Percentiles rank a stretch among this genome's conserved stretches.
Conservation (phyloP, 1,140 invertebrate genomes). For the Lasioglossum albipes region DNA sequence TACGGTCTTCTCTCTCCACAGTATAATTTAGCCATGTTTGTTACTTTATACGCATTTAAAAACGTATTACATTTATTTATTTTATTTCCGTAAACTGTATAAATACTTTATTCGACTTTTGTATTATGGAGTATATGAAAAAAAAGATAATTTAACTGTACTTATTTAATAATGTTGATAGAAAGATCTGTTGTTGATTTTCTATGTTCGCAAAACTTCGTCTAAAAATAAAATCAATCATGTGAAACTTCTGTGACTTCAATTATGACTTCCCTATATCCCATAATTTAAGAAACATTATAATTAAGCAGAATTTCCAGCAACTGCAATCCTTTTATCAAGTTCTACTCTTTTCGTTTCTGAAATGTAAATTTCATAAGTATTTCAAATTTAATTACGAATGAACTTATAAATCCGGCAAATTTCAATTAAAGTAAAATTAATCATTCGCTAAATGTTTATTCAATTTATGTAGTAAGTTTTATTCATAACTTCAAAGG, state of each 20-base stretch:
- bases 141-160: constrained; percentile 37
- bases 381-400: too few species aligned
- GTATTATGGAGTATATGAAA: not conserved
- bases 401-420: too few species aligned
- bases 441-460: too few species aligned
- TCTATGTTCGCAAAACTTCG: constrained; percentile 53
- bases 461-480: too few species aligned
- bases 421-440: too few species aligned
- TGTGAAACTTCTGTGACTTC: constrained; percentile 1
- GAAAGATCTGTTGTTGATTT: constrained; percentile 45
- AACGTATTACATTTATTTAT: constrained; percentile 19
- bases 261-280: not conserved
- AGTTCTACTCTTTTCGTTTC: too few species aligned
- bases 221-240: constrained; percentile 45
- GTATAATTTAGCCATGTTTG: constrained; percentile 31
- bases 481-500: too few species aligned
- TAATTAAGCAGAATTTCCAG: not conserved
- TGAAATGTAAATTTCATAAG: too few species aligned
- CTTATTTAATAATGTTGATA: constrained; percentile 20
- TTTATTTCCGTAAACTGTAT: constrained; percentile 11
- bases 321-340: too few species aligned
- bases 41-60: not conserved
- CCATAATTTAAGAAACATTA: not conserved
- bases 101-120: not conserved
- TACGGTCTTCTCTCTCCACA: constrained; percentile 30